A percentile compares a stretch with the other conserved stretches of the same genome.
phyloP scores from a whole-genome alignment of 2,113 vertebrate species.

The Cephalopterus ornatus region DNA sequence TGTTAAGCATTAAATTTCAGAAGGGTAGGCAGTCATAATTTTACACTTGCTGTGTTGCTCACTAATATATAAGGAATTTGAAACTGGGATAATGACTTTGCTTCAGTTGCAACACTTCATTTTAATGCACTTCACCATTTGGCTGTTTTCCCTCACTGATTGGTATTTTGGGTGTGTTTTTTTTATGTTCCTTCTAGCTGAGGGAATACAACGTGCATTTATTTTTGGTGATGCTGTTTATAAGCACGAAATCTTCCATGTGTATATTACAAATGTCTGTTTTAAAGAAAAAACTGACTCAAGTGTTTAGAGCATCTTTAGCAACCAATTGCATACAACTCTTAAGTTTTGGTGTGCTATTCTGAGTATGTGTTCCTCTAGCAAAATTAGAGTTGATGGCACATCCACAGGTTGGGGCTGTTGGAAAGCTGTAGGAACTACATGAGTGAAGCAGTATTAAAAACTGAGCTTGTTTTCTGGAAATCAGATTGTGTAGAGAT shows the following conservation, averaged over 20 bases:
- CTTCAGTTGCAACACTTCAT: not conserved
- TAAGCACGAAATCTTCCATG: not conserved
- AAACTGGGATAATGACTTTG: not conserved
- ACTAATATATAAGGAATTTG: not conserved
- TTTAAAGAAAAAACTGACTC: not conserved
- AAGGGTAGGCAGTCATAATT: not conserved
- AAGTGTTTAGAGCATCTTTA: not conserved
- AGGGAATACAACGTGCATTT: not conserved
- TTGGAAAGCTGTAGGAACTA: not conserved
- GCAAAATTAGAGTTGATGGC: not conserved
- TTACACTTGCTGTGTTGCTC: not conserved
- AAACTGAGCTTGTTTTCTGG: not conserved
- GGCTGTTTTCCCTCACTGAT: not conserved
- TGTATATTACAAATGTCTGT: rapidly evolving
- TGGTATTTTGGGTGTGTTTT: not conserved
- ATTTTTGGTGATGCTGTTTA: not conserved
- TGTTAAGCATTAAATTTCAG: not conserved
- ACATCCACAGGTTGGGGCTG: not conserved
- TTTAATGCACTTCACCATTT: not conserved
- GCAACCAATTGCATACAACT: not conserved
- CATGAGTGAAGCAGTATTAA: rapidly evolving
- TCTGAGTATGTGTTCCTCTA: not conserved
- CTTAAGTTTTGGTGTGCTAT: not conserved
- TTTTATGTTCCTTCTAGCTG: not conserved
- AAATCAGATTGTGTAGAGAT: not conserved